Evolutionary conservation across 2,888 invertebrate species (phyloP), one percentile per base, ranked within the genome.

Genomic region (Mylabris sibirica): DNA sequence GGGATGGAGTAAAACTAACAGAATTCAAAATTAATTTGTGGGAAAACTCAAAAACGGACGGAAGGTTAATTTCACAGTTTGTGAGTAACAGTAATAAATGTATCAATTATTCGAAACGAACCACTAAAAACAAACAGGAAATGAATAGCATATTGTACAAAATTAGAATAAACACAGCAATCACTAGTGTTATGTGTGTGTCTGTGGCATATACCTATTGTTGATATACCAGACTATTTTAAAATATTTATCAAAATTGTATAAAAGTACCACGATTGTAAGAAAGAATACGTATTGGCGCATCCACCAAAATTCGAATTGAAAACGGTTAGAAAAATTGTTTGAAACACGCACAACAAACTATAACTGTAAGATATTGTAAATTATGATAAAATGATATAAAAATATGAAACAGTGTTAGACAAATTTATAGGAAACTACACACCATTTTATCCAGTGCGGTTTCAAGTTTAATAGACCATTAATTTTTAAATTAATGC

Each of bases 11-110:
- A 57, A 68, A 75, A 76, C 73, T 75, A 71, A 63, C 73, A 64
- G 76, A 78, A 78, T 75, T 65, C 74, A 67, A 76, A 79, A 78
- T 78, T 78, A 79, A 79, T 79, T 79, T 79, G 80, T 74, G 79
- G 79, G 69, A 68, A 69, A 75, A 69, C 74, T 73, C 75, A 78
- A 80, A 80, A 78, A 74, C 72, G 65, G 72, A 72, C 73, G 67
- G 68, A 73, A 77, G 78, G 79, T 79, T 79, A 79, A 80, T 80
- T 80, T 80, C 80, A 80, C 79, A 80, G 79, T 75, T 78, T 76
- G 77, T 76, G 78, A 78, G 73, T 77, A 76, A 74, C 77, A 73
- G 77, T 79, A 79, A 79, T 78, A 78, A 79, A 79, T 78, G 80
- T 79, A 80, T 80, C 80, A 79, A 80, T 80, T 79, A 80, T 80